Percentiles rank a stretch among this genome's conserved stretches.
Evolutionary conservation across 2,113 vertebrate genomes (phyloP).

Genomic region (Strix aluco): DNA sequence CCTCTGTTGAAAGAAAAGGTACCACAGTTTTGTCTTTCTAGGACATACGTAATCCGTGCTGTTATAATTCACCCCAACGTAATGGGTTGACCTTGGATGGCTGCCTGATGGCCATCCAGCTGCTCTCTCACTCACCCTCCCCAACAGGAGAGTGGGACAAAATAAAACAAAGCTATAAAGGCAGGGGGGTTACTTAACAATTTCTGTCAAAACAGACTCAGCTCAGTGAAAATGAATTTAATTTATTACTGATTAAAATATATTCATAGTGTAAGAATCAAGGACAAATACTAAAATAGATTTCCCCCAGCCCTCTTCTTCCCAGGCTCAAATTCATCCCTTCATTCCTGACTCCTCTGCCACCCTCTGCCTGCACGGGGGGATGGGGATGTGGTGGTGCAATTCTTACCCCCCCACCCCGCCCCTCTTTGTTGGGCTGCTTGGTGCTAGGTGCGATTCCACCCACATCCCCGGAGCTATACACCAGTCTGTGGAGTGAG

Average conservation of each 20-base stretch:
- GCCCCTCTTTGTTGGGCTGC: no score
- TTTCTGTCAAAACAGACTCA: background rate
- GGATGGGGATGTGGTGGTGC: no score
- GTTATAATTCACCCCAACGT: fast-evolving
- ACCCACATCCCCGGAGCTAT: no score
- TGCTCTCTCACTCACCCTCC: background rate
- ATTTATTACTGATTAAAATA: background rate
- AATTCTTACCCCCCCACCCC: no score
- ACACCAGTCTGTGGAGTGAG: no score
- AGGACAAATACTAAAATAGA: background rate
- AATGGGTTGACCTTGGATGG: background rate
- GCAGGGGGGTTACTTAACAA: background rate
- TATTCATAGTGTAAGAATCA: background rate
- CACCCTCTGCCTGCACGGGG: no score
- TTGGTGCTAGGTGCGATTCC: no score
- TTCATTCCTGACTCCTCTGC: background rate
- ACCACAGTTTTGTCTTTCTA: background rate
- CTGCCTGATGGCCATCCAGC: fast-evolving
- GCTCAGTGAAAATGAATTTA: background rate
- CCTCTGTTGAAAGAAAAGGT: background rate
- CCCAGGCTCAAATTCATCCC: no score
- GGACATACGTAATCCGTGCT: background rate
- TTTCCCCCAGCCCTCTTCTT: background rate
- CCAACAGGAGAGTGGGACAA: background rate
- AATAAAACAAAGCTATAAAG: background rate